Evolutionary conservation across 2,113 vertebrate species (phyloP), one percentile per base, ranked within the genome.

Genomic region (Tricholaema leucomelas): DNA sequence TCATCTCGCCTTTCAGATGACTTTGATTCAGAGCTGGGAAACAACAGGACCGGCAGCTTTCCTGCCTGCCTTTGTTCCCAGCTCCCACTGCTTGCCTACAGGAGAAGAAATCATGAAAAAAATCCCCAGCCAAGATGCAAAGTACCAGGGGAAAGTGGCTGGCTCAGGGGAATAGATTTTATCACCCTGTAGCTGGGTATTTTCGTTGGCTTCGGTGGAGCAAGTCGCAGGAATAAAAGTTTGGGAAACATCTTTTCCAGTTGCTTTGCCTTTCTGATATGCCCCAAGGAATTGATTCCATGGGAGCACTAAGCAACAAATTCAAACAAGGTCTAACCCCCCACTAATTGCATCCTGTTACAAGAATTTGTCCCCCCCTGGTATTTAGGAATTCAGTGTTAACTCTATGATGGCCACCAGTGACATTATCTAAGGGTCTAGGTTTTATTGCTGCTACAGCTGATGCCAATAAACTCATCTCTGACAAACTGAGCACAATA

Each of bases 21-120:
- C 65, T 87, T 63, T 40, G 69, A 69, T 78, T 88, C 81, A 52
- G 59, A 84, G 67, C 50, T n/a, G 17, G 67, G 42, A 82, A 95
- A 87, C 46, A 74, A 63, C 31, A 17, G 90, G 27, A 66, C 60
- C 82, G 85, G 67, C 23, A 88, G 4, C 81, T 81, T 87, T 90
- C 83, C 44, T 59, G 52, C 8, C 15, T 36, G 65, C 13, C 87
- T 94, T 93, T 95, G 85, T 93, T 92, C 78, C 65, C 58, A 72
- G 77, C 58, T 91, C 88, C 59, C 58, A 69, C 44, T 71, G 69
- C 69, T 85, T 65, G 65, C 20, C 55, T 78, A 65, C 52, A 70
- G 64, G 59, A 86, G 35, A 74, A 67, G 88, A 85, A 78, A 74
- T 54, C 28, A 61, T 24, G 65, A 87, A 95, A 87, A 87, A 95